These are phyloP conservation scores for Brachypteracias leptosomus DNA, from an alignment of 2,113 vertebrate species.

Conservation along the genomic window DNA sequence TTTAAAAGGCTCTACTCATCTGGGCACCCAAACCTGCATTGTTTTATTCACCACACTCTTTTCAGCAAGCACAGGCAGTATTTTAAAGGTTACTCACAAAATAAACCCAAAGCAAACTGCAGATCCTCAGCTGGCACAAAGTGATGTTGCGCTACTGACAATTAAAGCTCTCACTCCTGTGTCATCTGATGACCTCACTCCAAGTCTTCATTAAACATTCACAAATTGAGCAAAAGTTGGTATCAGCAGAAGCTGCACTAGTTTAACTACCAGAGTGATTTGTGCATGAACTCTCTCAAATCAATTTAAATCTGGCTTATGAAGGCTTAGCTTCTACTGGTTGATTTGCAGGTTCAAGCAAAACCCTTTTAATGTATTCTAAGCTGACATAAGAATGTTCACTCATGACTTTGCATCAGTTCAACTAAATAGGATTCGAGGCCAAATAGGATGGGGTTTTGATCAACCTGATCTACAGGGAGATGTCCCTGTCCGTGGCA, in stretches of 20 bases:
- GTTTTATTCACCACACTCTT: background rate
- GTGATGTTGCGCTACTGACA: background rate
- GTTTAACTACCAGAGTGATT: background rate
- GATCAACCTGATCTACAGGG: background rate
- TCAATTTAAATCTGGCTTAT: background rate
- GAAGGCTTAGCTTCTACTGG: background rate
- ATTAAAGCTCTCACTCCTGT: background rate
- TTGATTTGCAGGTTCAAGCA: background rate
- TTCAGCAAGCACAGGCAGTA: background rate
- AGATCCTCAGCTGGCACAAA: background rate
- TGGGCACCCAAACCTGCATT: background rate
- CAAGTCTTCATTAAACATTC: background rate
- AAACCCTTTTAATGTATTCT: background rate
- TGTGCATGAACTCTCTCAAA: background rate
- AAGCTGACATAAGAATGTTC: background rate
- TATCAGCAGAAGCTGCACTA: background rate
- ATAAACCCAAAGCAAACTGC: background rate
- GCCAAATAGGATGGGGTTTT: background rate
- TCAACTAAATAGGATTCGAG: background rate
- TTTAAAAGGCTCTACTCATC: background rate
- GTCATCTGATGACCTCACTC: background rate
- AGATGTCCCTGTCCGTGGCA: background rate
- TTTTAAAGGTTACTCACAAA: background rate
- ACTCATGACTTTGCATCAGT: background rate
- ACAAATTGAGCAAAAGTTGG: background rate